Base-by-base conservation (phyloP, 1,140 invertebrate species). In the Leptonema lineaticorne region DNA sequence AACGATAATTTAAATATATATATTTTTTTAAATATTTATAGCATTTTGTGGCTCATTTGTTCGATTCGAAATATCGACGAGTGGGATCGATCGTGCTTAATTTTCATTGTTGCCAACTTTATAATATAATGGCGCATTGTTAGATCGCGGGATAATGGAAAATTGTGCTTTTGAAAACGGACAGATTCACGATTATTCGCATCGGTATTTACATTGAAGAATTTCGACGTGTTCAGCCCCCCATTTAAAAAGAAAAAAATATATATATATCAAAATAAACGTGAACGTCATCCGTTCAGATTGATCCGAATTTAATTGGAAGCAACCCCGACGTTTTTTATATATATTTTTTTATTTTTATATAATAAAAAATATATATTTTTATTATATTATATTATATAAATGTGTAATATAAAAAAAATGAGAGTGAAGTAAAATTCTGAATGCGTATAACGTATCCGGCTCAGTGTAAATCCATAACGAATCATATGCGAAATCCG, bases 81-180 rank as follows among this genome's bases (percentile, higher is more conserved):
- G 64, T 45, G 50, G 64, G 50, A 69, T 64, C 62, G 68, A 70
- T 70, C 63, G 53, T 41, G 63, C 69, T 70, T 70, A 66, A 71
- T 68, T 68, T 71, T 68, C 68, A 64, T 67, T 60, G 69, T 71
- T n/a, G 65, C 59, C 64, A 71, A 71, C 69, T 58, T 63, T 68
- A n/a, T n/a, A n/a, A n/a, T 71, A 59, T 71, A 71, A 71, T 71
- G 57, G 69, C 59, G 69, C 65, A 71, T 71, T 71, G 69, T 71
- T 71, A 57, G 48, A 48, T 53, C 26, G 22, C 26, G 18, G 33
- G 62, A 64, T 64, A 50, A 64, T 45, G 24, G 45, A 28, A 50
- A 64, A 64, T 64, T 27, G 62, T 50, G 62, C 50, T 64, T 46
- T 26, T 64, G n/a, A 28, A 16, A 50, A 26, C 16, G 45, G n/a